These are phyloP conservation scores for Bovichtus diacanthus DNA, from an alignment of 2,797 vertebrate genomes.

Conservation along the genomic window DNA sequence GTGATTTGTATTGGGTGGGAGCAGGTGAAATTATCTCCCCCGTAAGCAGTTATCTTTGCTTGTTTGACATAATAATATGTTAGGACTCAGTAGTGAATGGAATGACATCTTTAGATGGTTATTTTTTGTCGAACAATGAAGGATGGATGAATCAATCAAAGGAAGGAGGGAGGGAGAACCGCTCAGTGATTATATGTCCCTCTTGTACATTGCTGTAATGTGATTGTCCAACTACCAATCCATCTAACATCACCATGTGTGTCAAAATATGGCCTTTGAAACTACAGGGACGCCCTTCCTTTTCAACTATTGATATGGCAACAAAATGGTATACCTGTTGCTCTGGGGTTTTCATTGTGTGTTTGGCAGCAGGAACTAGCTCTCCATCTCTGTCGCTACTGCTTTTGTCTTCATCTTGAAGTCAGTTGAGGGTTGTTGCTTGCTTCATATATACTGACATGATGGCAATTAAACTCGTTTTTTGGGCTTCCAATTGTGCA, in stretches of 20 bases:
- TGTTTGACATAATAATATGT: neutral
- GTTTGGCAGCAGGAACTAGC: neutral
- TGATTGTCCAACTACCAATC: neutral
- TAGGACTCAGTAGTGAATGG: neutral
- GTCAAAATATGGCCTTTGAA: constrained; percentile 19
- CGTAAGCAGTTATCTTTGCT: neutral
- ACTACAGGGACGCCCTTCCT: neutral
- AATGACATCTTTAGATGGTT: neutral
- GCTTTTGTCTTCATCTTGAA: neutral
- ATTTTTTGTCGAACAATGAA: neutral
- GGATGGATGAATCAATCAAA: neutral
- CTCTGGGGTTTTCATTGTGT: constrained; percentile 5
- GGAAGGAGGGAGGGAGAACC: neutral
- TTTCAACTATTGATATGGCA: constrained; percentile 18
- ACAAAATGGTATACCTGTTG: constrained; percentile 6
- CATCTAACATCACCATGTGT: constrained; percentile 12
- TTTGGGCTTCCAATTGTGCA: neutral
- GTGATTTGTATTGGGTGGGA: constrained; percentile 8
- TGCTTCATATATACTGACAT: neutral
- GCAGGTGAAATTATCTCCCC: neutral
- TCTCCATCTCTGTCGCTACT: neutral
- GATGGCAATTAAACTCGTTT: neutral
- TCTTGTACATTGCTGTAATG: neutral
- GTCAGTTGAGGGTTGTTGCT: neutral
- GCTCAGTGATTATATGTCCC: neutral